These are phyloP conservation scores for Mamestra brassicae DNA, from an alignment of 2,888 invertebrate genomes.

Conservation along the genomic window DNA sequence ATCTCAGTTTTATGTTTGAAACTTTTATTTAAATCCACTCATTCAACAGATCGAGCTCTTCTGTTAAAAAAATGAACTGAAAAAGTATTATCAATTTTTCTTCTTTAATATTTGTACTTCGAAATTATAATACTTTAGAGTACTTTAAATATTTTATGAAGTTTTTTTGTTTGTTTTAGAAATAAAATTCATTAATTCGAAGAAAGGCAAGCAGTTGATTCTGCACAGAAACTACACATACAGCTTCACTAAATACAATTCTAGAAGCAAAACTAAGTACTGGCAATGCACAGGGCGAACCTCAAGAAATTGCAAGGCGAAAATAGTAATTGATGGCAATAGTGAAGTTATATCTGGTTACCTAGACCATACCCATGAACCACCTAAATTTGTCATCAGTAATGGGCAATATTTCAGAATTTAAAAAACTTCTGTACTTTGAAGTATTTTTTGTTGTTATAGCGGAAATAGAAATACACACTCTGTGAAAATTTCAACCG, in stretches of 20 bases:
- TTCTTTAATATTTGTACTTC: background rate
- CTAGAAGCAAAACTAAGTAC: background rate
- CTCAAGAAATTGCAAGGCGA: conserved; percentile 4
- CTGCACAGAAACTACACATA: conserved; percentile 24
- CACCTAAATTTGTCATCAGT: conserved; percentile 6
- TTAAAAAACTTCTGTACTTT: background rate
- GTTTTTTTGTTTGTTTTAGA: conserved; percentile 8
- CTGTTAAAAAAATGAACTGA: no score
- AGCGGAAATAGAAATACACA: no score
- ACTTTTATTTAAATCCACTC: background rate
- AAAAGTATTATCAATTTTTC: background rate
- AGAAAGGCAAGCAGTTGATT: conserved; percentile 23
- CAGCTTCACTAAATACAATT: background rate
- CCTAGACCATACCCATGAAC: conserved; percentile 16
- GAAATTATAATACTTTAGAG: no score
- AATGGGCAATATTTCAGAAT: conserved; percentile 17
- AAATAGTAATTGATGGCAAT: conserved; percentile 5
- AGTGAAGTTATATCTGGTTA: conserved; percentile 1
- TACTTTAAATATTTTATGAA: no score
- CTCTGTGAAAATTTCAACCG: no score
- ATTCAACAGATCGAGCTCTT: background rate
- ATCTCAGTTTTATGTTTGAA: background rate
- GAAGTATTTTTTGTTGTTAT: no score
- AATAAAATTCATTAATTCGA: background rate
- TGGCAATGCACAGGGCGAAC: conserved; percentile 22